Percentiles rank a stretch among this genome's conserved stretches.
Conservation (phyloP, 2,888 invertebrate genomes). For the Synergus itoensis region DNA sequence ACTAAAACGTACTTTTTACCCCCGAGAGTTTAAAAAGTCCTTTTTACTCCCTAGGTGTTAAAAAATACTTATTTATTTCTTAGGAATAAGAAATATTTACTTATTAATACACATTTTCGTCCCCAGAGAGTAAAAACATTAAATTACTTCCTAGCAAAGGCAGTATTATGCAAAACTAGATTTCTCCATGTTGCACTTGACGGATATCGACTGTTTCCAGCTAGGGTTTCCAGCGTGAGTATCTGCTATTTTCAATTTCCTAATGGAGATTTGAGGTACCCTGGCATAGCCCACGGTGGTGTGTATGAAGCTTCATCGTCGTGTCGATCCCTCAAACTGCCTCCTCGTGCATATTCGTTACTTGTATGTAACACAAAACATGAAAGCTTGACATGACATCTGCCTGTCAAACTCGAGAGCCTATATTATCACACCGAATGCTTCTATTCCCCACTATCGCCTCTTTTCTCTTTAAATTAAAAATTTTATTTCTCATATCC, state of each 20-base stretch:
- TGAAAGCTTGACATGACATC: not conserved
- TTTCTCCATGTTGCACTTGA: not conserved
- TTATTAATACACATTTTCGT: too few relatives aligned
- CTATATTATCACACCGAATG: not conserved
- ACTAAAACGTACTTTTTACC: too few relatives aligned
- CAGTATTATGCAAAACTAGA: slow-evolving; percentile 18
- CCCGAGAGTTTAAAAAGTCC: too few relatives aligned
- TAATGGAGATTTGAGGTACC: slow-evolving; percentile 48
- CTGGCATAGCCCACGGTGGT: slow-evolving; percentile 13
- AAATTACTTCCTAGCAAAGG: not conserved
- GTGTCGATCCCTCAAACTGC: not conserved
- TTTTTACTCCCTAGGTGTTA: too few relatives aligned
- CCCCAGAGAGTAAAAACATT: too few relatives aligned
- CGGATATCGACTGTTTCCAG: slow-evolving; percentile 35
- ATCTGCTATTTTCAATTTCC: slow-evolving; percentile 50
- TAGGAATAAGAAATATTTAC: too few relatives aligned
- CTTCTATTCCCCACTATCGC: not conserved
- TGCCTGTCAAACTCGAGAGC: not conserved
- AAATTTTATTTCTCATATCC: not conserved
- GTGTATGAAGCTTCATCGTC: not conserved
- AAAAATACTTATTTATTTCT: too few relatives aligned
- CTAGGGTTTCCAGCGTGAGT: slow-evolving; percentile 15
- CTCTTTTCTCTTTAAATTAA: not conserved
- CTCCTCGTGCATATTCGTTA: not conserved
- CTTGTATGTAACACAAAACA: not conserved